These are phyloP conservation scores for Andricus curvator DNA, from an alignment of 2,888 invertebrate species.

Conservation along the genomic window DNA sequence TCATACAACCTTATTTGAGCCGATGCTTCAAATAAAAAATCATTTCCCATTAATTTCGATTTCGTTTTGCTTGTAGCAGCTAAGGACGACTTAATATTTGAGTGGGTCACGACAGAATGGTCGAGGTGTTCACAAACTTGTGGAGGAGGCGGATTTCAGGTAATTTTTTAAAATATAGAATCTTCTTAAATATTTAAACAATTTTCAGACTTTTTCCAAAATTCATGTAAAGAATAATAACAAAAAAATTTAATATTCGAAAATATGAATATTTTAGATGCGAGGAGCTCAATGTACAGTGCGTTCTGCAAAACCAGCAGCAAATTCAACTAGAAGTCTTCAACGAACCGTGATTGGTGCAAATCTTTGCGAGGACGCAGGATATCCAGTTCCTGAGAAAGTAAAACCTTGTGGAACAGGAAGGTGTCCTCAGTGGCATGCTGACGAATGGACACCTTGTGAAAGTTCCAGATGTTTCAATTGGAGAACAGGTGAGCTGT, in stretches of 20 bases:
- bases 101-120: slow-evolving; percentile 92
- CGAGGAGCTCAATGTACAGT: slow-evolving; percentile 88
- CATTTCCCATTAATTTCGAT: slow-evolving; percentile 34
- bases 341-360: slow-evolving; percentile 80
- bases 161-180: slow-evolving; percentile 58
- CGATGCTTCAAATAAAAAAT: neutral
- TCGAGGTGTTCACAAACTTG: slow-evolving; percentile 91
- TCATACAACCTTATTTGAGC: no score
- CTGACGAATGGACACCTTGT: slow-evolving; percentile 86
- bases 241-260: neutral
- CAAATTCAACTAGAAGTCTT: slow-evolving; percentile 71
- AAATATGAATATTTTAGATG: slow-evolving; percentile 79
- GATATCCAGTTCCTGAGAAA: slow-evolving; percentile 83
- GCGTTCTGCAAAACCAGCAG: slow-evolving; percentile 76
- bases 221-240: neutral
- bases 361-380: slow-evolving; percentile 85
- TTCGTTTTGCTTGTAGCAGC: slow-evolving; percentile 51
- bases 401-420: slow-evolving; percentile 84
- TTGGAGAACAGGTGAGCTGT: slow-evolving; percentile 84
- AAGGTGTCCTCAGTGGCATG: slow-evolving; percentile 87
- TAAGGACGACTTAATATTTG: slow-evolving; percentile 81
- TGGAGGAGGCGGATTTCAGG: slow-evolving; percentile 86
- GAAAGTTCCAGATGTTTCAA: slow-evolving; percentile 84
- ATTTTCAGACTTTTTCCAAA: neutral
- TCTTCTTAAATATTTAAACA: no score